A percentile compares a stretch with the other conserved stretches of the same genome.
These are phyloP conservation scores for Nyctibius grandis DNA, from an alignment of 2,797 vertebrate species.

Conservation along the genomic window DNA sequence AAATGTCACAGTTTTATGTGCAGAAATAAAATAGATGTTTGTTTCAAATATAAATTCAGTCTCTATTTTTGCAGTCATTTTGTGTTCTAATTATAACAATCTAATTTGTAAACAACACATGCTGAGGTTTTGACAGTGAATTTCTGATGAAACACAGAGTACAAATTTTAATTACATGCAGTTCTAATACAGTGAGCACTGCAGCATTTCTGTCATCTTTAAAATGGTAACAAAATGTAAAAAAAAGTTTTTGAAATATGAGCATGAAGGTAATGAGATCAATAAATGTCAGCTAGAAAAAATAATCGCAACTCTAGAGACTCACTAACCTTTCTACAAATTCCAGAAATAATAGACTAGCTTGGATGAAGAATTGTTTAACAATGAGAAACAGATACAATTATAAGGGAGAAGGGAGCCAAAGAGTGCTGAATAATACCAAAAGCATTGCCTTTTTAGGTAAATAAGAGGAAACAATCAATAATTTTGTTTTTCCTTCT, in stretches of 20 bases:
- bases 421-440: constrained; percentile 54
- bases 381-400: constrained; percentile 70
- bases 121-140: constrained; percentile 68
- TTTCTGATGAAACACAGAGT: constrained; percentile 69
- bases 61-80: constrained; percentile 57
- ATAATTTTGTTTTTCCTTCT: constrained; percentile 53
- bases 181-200: constrained; percentile 72
- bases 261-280: constrained; percentile 82
- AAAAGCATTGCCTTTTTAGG: constrained; percentile 54
- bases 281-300: constrained; percentile 87
- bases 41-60: constrained; percentile 45
- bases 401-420: constrained; percentile 62
- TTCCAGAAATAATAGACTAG: constrained; percentile 80
- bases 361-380: constrained; percentile 72
- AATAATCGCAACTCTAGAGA: constrained; percentile 84
- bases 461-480: constrained; percentile 62
- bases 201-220: constrained; percentile 74
- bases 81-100: constrained; percentile 69
- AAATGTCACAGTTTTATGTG: background rate
- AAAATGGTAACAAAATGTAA: constrained; percentile 74
- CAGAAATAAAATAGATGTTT: constrained; percentile 41
- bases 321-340: constrained; percentile 83
- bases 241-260: constrained; percentile 79
- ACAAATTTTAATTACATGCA: constrained; percentile 77
- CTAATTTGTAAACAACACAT: constrained; percentile 72